Percentiles rank a stretch among this genome's conserved stretches.
phyloP scores from a whole-genome alignment of 2,888 invertebrate genomes.

The Galerucella calmariensis region DNA sequence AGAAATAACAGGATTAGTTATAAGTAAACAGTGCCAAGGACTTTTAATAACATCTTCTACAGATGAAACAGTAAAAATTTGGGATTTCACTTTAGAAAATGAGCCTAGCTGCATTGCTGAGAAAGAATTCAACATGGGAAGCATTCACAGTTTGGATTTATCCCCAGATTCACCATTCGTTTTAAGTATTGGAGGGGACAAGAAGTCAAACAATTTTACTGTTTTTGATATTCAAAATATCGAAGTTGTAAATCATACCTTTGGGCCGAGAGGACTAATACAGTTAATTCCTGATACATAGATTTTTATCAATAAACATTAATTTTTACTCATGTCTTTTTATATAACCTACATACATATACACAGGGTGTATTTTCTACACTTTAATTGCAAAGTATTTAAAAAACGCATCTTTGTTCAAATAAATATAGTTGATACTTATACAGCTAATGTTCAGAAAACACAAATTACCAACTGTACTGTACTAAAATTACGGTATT shows the following conservation, averaged over 20 bases:
- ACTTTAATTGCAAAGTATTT: too few relatives aligned
- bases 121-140: slow-evolving; percentile 76
- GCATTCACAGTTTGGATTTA: slow-evolving; percentile 76
- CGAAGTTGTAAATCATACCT: slow-evolving; percentile 66
- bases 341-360: background rate
- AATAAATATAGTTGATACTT: too few relatives aligned
- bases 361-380: too few relatives aligned
- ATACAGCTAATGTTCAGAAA: too few relatives aligned
- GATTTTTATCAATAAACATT: slow-evolving; percentile 2
- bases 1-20: slow-evolving; percentile 84
- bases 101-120: slow-evolving; percentile 63
- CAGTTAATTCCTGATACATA: slow-evolving; percentile 49
- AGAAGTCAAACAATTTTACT: slow-evolving; percentile 79
- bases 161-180: slow-evolving; percentile 86
- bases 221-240: slow-evolving; percentile 73
- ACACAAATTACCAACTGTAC: too few relatives aligned
- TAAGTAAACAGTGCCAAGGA: slow-evolving; percentile 79
- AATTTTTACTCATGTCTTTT: background rate
- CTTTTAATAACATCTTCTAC: slow-evolving; percentile 82
- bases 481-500: too few relatives aligned
- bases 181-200: slow-evolving; percentile 88
- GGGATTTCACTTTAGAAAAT: slow-evolving; percentile 73
- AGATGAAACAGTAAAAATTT: slow-evolving; percentile 86
- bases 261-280: slow-evolving; percentile 65
- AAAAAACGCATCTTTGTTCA: too few relatives aligned